Base-by-base conservation (phyloP, 1,140 invertebrate species). In the Steinernema khuongi region DNA sequence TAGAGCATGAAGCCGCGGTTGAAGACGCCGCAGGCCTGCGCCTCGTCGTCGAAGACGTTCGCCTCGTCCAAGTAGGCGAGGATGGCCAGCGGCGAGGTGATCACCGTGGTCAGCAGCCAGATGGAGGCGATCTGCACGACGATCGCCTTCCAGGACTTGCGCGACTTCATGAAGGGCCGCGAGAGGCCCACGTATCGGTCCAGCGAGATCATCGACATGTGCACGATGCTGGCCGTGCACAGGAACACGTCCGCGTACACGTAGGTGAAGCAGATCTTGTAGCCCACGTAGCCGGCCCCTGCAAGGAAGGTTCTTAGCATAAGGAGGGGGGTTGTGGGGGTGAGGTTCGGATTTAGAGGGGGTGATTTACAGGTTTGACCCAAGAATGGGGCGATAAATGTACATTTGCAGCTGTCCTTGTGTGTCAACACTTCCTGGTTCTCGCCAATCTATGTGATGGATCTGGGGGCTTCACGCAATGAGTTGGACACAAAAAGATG, bases 131-230 rank as follows among this genome's bases (percentile, higher is more conserved):
- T 93, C 86, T 93, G 92, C 79, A 93, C 88, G 29, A 90, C 89
- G 7, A 93, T 91, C 74, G 92, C 87, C 43, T 91, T 88, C 80
- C 91, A 91, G 0, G 91, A 92, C 91, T 91, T 22, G 69, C 85
- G 79, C 29, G 92, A 87, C 14, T 91, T 92, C 79, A 91, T 91
- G 76, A 97, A 86, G 0, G 94, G 94, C 86, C 93, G 93, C 32
- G 92, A 88, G 73, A 97, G 95, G 44, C 93, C 93, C 73, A 95
- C 86, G 86, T 95, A 96, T 31, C 77, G 26, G 74, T 93, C 93
- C 76, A 97, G 88, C 36, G 92, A 93, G 85, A 97, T 96, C 87
- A 93, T 94, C 85, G 93, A 94, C 93, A 97, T 96, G 89, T 97
- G 94, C 90, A 95, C 91, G 83, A 97, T 97, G 80, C 92, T 93